Base-by-base conservation (phyloP, 1,140 invertebrate species). In the Micrasema minimum region DNA sequence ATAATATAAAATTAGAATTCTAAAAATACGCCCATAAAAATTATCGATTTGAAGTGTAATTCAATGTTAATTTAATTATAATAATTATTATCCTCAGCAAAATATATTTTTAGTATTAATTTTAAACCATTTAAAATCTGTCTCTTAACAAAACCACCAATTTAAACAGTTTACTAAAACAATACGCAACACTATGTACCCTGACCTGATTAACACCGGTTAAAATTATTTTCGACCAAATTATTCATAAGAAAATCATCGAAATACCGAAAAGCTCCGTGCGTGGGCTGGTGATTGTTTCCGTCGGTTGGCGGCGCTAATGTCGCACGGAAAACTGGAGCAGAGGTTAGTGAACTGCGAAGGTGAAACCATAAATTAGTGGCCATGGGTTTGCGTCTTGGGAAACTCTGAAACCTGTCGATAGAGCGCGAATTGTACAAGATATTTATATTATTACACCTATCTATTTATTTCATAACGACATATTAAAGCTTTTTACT, bases 161-260 rank as follows among this genome's bases (percentile, higher is more conserved):
- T 31, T 31, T 4, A 31, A 31, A 31, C 7, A 31, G 3, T 55
- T 38, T 38, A 41, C 35, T 20, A 59, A 41, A 46, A 64, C 41
- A 64, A 64, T 64, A 26, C 22, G 45, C 43, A 64, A 46, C 41
- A 46, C 45, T 46, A 48, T 7, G 41, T 37, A 37, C 48, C 62
- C 48, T 66, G 62, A 66, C 46, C 62, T 20, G 43, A 51, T 46
- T 64, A 66, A 37, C 31, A 31, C 4, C 14, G 26, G 45, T 31
- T 66, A 18, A 35, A 35, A 14, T 66, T 66, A 50, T 66, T 35
- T 66, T 41, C 62, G 20, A 16, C 35, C 45, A 37, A 66, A 66
- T 66, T 66, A 66, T 66, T 66, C 48, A 66, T 37, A 37, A 14
- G 46, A 51, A 37, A 51, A 66, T 66, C 18, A 37, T 41, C 62